Percentiles rank a stretch among this genome's conserved stretches.
phyloP scores from a whole-genome alignment of 2,888 invertebrate species.

The Mythimna lalbum region DNA sequence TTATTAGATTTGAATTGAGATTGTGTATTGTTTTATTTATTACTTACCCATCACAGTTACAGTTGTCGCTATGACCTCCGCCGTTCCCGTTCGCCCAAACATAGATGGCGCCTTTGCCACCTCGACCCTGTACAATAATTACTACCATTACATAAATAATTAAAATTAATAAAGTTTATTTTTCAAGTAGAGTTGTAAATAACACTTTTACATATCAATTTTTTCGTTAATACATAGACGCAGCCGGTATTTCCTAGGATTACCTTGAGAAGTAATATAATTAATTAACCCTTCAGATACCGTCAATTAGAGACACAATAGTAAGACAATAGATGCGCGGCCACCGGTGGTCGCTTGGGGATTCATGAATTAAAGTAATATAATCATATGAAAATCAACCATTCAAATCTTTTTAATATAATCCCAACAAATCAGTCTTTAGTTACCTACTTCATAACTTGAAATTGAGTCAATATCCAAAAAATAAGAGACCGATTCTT shows the following conservation, averaged over 20 bases:
- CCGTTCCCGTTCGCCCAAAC: constrained; percentile 99
- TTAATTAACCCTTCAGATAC: too few relatives aligned
- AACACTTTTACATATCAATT: too few relatives aligned
- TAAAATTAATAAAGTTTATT: background rate
- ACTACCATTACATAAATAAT: background rate
- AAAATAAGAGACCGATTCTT: background rate
- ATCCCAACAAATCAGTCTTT: background rate
- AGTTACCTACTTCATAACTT: background rate
- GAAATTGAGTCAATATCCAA: background rate
- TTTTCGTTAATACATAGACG: too few relatives aligned
- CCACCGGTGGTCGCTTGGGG: too few relatives aligned
- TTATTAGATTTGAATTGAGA: background rate
- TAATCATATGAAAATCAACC: too few relatives aligned
- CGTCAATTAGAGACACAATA: too few relatives aligned
- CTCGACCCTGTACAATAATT: constrained; percentile 91
- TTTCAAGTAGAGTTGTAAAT: background rate
- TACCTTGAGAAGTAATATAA: too few relatives aligned
- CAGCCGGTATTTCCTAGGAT: too few relatives aligned
- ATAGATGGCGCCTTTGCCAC: constrained; percentile 96
- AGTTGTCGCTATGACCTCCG: constrained; percentile 95
- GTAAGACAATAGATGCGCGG: too few relatives aligned
- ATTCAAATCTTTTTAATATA: background rate
- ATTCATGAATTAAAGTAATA: too few relatives aligned
- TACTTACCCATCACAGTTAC: constrained; percentile 97
- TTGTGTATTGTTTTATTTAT: background rate